These are phyloP conservation scores for Schizothorax lantsangensis DNA, from an alignment of 2,797 vertebrate species.

Conservation along the genomic window DNA sequence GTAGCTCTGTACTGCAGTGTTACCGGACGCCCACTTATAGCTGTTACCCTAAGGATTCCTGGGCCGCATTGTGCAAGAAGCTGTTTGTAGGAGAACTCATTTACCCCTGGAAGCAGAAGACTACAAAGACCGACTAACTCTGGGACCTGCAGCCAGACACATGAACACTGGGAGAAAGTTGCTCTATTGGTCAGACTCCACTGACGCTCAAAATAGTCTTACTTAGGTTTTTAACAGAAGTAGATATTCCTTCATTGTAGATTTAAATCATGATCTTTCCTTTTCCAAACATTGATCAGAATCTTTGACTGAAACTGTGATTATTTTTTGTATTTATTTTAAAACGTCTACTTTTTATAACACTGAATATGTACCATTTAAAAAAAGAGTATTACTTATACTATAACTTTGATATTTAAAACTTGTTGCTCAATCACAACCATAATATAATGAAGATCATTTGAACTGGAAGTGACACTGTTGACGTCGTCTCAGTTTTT, in stretches of 20 bases:
- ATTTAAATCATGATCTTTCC: background rate
- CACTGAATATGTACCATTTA: slow-evolving; percentile 21
- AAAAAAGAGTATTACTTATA: background rate
- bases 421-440: background rate
- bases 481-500: background rate
- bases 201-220: slow-evolving; percentile 11
- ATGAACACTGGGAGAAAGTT: background rate
- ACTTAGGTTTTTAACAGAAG: background rate
- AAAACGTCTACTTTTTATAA: slow-evolving; percentile 23
- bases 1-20: slow-evolving; percentile 77
- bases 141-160: background rate
- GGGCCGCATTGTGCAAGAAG: slow-evolving; percentile 89
- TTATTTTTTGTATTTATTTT: slow-evolving; percentile 12
- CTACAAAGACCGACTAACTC: slow-evolving; percentile 85
- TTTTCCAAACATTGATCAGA: background rate
- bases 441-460: background rate
- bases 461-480: slow-evolving; percentile 4
- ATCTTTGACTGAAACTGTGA: slow-evolving; percentile 18
- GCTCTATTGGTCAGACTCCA: background rate
- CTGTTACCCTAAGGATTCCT: slow-evolving; percentile 92
- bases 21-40: slow-evolving; percentile 90
- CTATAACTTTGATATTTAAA: background rate
- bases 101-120: slow-evolving; percentile 94
- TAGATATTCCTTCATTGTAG: background rate
- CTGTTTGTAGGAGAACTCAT: slow-evolving; percentile 94